Evolutionary conservation across 2,888 invertebrate genomes (phyloP).

Genomic region (Plemyria rubiginata): DNA sequence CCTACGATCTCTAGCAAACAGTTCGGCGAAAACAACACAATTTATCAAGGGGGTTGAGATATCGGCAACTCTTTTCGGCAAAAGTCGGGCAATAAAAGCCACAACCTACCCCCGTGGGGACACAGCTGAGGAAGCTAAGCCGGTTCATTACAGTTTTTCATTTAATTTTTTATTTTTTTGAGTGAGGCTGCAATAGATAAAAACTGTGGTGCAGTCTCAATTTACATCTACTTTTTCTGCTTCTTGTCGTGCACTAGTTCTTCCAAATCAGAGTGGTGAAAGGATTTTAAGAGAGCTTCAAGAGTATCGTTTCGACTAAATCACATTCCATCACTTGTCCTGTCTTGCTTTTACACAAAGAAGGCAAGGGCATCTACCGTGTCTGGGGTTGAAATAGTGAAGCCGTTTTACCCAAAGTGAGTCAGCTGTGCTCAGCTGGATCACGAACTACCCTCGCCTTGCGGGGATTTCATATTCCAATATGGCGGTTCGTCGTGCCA

Average conservation of each 20-base stretch:
- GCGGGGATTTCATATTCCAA: slow-evolving; percentile 74
- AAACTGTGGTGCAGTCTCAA: no score
- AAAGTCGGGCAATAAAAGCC: slow-evolving; percentile 72
- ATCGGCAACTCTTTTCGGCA: slow-evolving; percentile 58
- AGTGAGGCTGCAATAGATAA: no score
- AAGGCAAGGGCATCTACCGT: no score
- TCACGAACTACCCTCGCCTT: slow-evolving; percentile 48
- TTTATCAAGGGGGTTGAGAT: slow-evolving; percentile 79
- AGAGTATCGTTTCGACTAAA: no score
- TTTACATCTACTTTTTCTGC: no score
- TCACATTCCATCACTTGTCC: no score
- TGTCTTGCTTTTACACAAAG: no score
- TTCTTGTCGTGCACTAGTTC: no score
- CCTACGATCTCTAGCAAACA: slow-evolving; percentile 67
- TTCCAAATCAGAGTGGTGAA: no score
- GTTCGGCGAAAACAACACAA: slow-evolving; percentile 80
- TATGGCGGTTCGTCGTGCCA: slow-evolving; percentile 68
- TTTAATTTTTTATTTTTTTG: no score
- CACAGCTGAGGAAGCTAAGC: slow-evolving; percentile 6
- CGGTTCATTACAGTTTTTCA: slow-evolving; percentile 2
- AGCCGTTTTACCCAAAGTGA: slow-evolving; percentile 12
- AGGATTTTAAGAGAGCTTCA: no score
- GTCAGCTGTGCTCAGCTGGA: slow-evolving; percentile 40
- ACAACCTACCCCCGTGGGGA: slow-evolving; percentile 43
- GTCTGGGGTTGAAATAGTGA: no score